These are phyloP conservation scores for Hedychridium roseum DNA, from an alignment of 2,888 invertebrate genomes.

Conservation along the genomic window DNA sequence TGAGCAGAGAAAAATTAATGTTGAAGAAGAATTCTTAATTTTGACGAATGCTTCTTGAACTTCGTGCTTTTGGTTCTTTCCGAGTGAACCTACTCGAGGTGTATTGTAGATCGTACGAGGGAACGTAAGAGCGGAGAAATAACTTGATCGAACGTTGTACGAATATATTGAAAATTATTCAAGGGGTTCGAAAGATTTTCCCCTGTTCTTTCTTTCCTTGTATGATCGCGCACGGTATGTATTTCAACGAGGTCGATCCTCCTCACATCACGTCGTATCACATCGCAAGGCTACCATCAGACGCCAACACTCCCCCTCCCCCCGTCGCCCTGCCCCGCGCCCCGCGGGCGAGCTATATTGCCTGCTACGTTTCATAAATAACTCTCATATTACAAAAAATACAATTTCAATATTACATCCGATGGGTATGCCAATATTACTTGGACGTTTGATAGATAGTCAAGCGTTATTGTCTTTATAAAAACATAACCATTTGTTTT, in stretches of 20 bases:
- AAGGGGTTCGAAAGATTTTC: too few species aligned
- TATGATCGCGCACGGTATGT: slow-evolving; percentile 23
- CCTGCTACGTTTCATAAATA: slow-evolving; percentile 61
- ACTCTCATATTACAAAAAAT: slow-evolving; percentile 58
- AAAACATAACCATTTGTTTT: slow-evolving; percentile 61
- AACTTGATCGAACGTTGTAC: too few species aligned
- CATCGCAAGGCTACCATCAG: slow-evolving; percentile 46
- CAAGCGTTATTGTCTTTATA: slow-evolving; percentile 61
- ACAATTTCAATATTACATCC: slow-evolving; percentile 62
- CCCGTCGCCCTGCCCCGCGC: too few species aligned
- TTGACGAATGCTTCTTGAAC: too few species aligned
- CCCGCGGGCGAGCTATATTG: slow-evolving; percentile 44
- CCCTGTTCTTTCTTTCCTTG: too few species aligned
- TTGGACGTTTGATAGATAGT: slow-evolving; percentile 61
- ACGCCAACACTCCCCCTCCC: slow-evolving; percentile 37
- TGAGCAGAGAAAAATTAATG: too few species aligned
- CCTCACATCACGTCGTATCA: slow-evolving; percentile 50
- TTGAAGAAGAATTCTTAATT: too few species aligned
- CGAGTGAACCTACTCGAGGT: too few species aligned
- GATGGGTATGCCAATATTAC: slow-evolving; percentile 59
- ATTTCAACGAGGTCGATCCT: slow-evolving; percentile 43
- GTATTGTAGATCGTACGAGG: too few species aligned
- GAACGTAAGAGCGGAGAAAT: too few species aligned
- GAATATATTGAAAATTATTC: too few species aligned
- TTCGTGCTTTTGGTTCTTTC: too few species aligned